phyloP scores from a whole-genome alignment of 2,113 vertebrate species.

The zebrafish (Danio rerio) region GRCz12tu NC_133178.1:22722501-22723000 shows the following conservation, averaged over 20 bases:
- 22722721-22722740: slow-evolving; percentile 1
- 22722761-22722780: slow-evolving; percentile 22
- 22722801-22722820: slow-evolving; percentile 21
- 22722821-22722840: slow-evolving; percentile 40
- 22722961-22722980: slow-evolving; percentile 41
- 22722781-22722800: slow-evolving; percentile 40
- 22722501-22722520: too few relatives aligned
- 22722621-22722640: too few relatives aligned
- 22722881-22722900: slow-evolving; percentile 38
- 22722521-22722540: too few relatives aligned
- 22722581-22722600: too few relatives aligned
- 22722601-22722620: too few relatives aligned
- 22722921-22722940: slow-evolving; percentile 35
- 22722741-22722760: neutral
- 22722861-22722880: slow-evolving; percentile 39
- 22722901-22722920: slow-evolving; percentile 36
- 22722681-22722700: neutral
- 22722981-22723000: neutral
- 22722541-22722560: too few relatives aligned
- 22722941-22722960: slow-evolving; percentile 36
- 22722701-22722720: slow-evolving; percentile 1
- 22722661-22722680: too few relatives aligned
- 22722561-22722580: too few relatives aligned
- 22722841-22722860: slow-evolving; percentile 28
- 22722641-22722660: too few relatives aligned